phyloP scores from a whole-genome alignment of 2,888 invertebrate genomes.

The Petrophora chlorosata region DNA sequence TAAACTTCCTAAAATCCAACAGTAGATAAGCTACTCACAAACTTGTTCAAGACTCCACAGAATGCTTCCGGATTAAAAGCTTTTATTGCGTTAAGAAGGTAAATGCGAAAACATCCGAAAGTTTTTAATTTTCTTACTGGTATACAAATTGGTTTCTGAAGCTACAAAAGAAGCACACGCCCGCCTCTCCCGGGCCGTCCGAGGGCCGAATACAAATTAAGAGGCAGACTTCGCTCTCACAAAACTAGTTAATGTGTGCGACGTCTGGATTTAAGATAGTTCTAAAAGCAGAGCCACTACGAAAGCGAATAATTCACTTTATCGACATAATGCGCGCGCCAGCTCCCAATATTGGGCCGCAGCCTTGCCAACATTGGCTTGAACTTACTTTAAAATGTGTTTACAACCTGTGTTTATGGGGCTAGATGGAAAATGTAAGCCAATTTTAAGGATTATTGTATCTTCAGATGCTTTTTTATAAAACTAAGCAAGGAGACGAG shows the following conservation, averaged over 20 bases:
- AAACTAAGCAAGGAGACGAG: too few relatives aligned
- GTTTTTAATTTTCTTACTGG: constrained; percentile 77
- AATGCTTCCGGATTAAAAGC: constrained; percentile 44
- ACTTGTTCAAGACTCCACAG: constrained; percentile 29
- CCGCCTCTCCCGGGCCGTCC: constrained; percentile 58
- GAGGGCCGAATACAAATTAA: constrained; percentile 78
- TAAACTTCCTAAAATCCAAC: constrained; percentile 2
- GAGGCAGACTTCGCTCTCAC: constrained; percentile 64
- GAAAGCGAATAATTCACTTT: constrained; percentile 49
- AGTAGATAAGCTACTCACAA: constrained; percentile 20
- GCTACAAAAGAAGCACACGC: constrained; percentile 74
- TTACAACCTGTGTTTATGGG: constrained; percentile 1
- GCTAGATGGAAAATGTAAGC: neutral
- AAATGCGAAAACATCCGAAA: constrained; percentile 61
- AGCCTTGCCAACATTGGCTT: constrained; percentile 17
- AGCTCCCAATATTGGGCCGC: constrained; percentile 22
- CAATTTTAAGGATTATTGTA: neutral
- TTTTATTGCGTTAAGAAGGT: constrained; percentile 57
- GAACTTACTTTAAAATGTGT: constrained; percentile 12
- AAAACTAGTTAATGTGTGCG: constrained; percentile 73
- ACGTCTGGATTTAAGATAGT: constrained; percentile 66
- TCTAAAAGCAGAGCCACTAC: constrained; percentile 49
- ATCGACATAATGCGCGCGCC: constrained; percentile 33
- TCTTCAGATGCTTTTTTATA: too few relatives aligned
- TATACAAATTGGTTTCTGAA: constrained; percentile 78